Evolutionary conservation across 2,888 invertebrate genomes (phyloP).

Genomic region (Sthenelais limicola): DNA sequence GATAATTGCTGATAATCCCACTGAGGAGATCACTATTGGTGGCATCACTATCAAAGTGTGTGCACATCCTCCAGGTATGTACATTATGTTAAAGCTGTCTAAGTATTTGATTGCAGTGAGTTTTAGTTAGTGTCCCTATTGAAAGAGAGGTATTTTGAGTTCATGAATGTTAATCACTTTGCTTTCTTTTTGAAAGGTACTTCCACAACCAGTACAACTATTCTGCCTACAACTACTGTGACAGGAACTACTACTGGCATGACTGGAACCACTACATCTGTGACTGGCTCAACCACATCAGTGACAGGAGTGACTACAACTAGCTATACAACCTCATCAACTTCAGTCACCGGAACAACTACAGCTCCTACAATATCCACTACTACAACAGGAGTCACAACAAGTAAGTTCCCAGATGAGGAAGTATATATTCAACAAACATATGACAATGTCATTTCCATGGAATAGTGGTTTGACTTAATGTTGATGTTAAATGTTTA

Average conservation of each 20-base stretch:
- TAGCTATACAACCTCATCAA: background rate
- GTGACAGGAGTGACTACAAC: background rate
- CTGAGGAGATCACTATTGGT: background rate
- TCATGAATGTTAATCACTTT: too few species aligned
- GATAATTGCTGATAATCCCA: background rate
- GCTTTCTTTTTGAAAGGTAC: too few species aligned
- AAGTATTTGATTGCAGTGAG: too few species aligned
- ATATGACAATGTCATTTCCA: too few species aligned
- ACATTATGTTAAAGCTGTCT: too few species aligned
- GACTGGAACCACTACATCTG: background rate
- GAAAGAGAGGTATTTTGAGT: too few species aligned
- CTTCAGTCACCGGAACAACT: background rate
- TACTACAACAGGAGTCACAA: background rate
- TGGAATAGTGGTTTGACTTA: too few species aligned
- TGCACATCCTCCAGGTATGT: background rate
- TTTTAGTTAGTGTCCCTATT: too few species aligned
- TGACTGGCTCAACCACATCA: constrained; percentile 4
- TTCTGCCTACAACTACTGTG: constrained; percentile 7
- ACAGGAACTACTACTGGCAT: background rate
- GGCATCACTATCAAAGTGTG: constrained; percentile 4
- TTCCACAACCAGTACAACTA: too few species aligned
- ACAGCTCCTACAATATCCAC: background rate
- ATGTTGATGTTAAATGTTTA: too few species aligned
- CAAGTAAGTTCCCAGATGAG: too few species aligned
- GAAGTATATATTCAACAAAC: too few species aligned